Base-by-base conservation (phyloP, 2,888 invertebrate genomes). In the Microchrysa polita region DNA sequence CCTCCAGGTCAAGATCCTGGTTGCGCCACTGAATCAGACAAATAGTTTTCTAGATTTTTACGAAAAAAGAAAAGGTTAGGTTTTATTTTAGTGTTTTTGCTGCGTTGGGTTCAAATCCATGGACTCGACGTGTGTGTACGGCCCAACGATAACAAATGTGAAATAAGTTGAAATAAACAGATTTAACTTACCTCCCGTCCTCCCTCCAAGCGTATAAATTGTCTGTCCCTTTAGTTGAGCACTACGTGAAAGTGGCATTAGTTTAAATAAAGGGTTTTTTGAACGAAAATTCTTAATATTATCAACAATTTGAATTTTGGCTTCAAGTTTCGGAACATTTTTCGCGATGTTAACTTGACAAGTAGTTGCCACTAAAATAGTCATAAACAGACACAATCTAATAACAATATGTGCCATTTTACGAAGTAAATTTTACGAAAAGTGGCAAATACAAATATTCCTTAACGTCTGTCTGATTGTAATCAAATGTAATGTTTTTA, bases 131-230 rank as follows among this genome's bases (percentile, higher is more conserved):
- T n/a, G n/a, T n/a, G n/a, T n/a, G n/a, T n/a, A n/a, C n/a, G n/a
- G n/a, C n/a, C n/a, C n/a, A n/a, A n/a, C n/a, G n/a, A n/a, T n/a
- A n/a, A n/a, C n/a, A n/a, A n/a, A n/a, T n/a, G n/a, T n/a, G n/a
- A n/a, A n/a, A n/a, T n/a, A n/a, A n/a, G n/a, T n/a, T n/a, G n/a
- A n/a, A n/a, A n/a, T n/a, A n/a, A n/a, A n/a, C n/a, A n/a, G n/a
- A n/a, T 5, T 34, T 2, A n/a, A 77, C 81, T 80, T 73, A 83
- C 84, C 79, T 48, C 77, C 10, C 18, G 81, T 53, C 59, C 82
- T 81, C 55, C 76, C 77, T n/a, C 83, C 84, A 23, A 83, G 67
- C 7, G 79, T 80, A 65, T 83, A 83, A 14, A 34, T 40, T 5
- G 59, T 65, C 52, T 61, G 48, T 40, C 61, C 72, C 14, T 40